These are phyloP conservation scores for Spodoptera litura DNA, from an alignment of 1,140 invertebrate genomes.

Conservation along the genomic window DNA sequence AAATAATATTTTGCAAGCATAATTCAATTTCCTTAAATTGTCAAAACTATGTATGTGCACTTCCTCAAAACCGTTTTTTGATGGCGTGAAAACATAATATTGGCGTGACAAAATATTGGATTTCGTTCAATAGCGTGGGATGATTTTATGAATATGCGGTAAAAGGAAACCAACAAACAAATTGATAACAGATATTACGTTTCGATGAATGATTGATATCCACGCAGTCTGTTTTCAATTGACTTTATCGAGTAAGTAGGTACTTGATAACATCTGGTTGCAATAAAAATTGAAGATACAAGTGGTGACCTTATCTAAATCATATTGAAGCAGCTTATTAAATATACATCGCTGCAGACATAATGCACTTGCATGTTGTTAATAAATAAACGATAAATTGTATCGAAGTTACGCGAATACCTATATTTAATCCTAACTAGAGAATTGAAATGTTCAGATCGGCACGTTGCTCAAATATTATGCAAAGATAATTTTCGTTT, in stretches of 20 bases:
- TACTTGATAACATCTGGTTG: constrained; percentile 27
- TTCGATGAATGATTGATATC: constrained; percentile 6
- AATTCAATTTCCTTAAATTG: too few species aligned
- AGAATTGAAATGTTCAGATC: constrained; percentile 8
- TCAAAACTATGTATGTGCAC: neutral
- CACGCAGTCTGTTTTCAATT: constrained; percentile 2
- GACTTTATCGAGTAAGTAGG: constrained; percentile 16
- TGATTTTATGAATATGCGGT: neutral
- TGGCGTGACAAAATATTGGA: neutral
- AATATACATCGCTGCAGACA: neutral
- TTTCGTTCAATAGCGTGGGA: constrained; percentile 1
- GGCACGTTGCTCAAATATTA: constrained; percentile 25
- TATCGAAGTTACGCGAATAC: neutral
- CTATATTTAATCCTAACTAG: constrained; percentile 14
- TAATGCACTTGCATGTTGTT: constrained; percentile 11
- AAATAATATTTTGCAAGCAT: too few species aligned
- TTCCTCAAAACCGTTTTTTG: neutral
- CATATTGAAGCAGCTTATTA: constrained; percentile 21
- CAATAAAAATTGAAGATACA: constrained; percentile 25
- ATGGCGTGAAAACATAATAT: too few species aligned
- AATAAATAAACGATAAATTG: constrained; percentile 3
- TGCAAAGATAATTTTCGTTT: neutral
- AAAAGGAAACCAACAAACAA: constrained; percentile 18
- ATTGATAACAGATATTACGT: constrained; percentile 2
- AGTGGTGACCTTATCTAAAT: constrained; percentile 30